phyloP scores from a whole-genome alignment of 1,140 invertebrate genomes.

The Lasaia peninsularis region DNA sequence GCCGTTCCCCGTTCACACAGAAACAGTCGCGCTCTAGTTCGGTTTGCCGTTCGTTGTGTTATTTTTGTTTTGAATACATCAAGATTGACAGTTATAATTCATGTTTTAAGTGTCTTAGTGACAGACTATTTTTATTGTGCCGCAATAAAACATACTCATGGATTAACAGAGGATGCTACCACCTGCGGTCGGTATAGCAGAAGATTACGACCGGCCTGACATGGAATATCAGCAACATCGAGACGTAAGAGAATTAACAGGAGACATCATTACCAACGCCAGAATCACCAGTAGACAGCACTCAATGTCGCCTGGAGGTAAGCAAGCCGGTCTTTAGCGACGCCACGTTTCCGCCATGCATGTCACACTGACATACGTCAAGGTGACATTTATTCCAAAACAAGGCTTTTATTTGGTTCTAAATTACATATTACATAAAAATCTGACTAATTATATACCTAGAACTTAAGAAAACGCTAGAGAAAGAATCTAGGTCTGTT shows the following conservation, averaged over 20 bases:
- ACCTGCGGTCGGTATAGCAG: conserved; percentile 68
- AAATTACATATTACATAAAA: conserved; percentile 39
- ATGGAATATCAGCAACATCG: conserved; percentile 70
- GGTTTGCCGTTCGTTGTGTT: conserved; percentile 49
- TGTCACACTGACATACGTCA: conserved; percentile 74
- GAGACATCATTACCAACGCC: conserved; percentile 68
- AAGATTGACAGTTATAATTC: conserved; percentile 34
- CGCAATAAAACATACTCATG: conserved; percentile 50
- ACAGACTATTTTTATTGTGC: conserved; percentile 33
- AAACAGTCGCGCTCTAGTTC: conserved; percentile 63
- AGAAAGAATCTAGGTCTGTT: conserved; percentile 54
- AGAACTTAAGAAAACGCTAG: conserved; percentile 21
- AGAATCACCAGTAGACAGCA: conserved; percentile 61
- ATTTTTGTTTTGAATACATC: conserved; percentile 47
- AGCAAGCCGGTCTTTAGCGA: conserved; percentile 69
- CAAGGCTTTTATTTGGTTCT: conserved; percentile 42
- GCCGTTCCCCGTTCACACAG: conserved; percentile 52
- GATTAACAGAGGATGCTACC: conserved; percentile 73
- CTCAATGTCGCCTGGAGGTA: conserved; percentile 70
- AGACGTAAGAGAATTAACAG: conserved; percentile 65
- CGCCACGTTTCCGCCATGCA: conserved; percentile 75
- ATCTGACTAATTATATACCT: conserved; percentile 24
- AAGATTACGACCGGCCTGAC: conserved; percentile 60
- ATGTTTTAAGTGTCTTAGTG: conserved; percentile 21
- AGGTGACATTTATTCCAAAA: conserved; percentile 72